Percentiles rank a stretch among this genome's conserved stretches.
Evolutionary conservation across 2,113 vertebrate genomes (phyloP).

Genomic region (Thinocorus orbignyianus): DNA sequence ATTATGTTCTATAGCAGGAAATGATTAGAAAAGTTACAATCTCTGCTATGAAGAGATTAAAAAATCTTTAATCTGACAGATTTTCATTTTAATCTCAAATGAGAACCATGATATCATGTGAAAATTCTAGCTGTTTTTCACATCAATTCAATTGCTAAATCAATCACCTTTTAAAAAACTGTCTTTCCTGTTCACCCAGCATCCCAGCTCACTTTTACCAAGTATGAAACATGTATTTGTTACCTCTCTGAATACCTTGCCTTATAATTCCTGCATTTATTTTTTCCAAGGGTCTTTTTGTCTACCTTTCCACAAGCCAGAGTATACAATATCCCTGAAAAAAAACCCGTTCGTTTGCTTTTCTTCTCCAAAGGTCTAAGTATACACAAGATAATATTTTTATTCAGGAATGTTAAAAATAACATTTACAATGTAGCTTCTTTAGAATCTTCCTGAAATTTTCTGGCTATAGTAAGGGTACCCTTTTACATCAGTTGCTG

Average conservation of each 20-base stretch:
- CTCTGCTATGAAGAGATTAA: background rate
- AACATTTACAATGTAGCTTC: background rate
- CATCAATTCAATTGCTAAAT: background rate
- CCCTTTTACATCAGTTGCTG: rapidly evolving
- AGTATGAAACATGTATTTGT: background rate
- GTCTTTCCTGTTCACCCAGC: background rate
- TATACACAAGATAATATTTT: background rate
- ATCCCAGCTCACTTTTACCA: background rate
- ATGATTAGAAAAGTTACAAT: slow-evolving; percentile 20
- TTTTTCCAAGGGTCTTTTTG: background rate
- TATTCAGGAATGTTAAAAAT: background rate
- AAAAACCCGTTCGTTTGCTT: background rate
- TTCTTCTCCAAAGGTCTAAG: background rate
- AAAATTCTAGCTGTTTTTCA: background rate
- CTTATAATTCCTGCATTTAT: background rate
- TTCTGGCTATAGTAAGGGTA: background rate
- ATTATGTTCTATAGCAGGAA: background rate
- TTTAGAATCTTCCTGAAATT: background rate
- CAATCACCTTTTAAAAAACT: background rate
- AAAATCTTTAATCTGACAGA: slow-evolving; percentile 7
- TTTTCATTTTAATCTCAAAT: slow-evolving; percentile 28
- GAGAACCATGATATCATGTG: background rate
- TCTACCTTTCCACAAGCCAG: background rate
- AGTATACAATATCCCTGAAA: background rate
- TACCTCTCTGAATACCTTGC: background rate